Base-by-base conservation (phyloP, 2,888 invertebrate genomes). In the Dendrolimus houi region DNA sequence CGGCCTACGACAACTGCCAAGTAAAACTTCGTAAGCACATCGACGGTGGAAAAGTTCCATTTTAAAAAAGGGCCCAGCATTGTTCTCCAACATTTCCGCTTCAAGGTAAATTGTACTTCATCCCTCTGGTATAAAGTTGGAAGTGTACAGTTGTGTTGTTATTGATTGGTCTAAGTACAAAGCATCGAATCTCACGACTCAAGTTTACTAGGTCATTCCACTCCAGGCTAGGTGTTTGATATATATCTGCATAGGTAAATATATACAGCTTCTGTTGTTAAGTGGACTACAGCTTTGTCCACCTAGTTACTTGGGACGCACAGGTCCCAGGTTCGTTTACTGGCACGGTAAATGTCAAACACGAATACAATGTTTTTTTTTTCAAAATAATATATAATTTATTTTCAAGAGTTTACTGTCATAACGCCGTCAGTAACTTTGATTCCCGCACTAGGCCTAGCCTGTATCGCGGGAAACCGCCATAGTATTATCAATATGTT, bases 181-280 rank as follows among this genome's bases (percentile, higher is more conserved):
- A 53, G 40, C 52, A 13, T 56, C 55, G 54, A 52, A 52, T 52
- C 54, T 14, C 42, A 8, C 29, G 42, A 60, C 58, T 63, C 63
- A 62, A 64, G 66, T 64, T 64, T 66, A 66, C 60, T 63, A 60
- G 66, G 64, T 62, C 64, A 60, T 60, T 61, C 56, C 61, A 58
- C 59, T 63, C 59, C 13, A 41, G 14, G 13, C 41, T 40, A 41
- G 40, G 54, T 29, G 54, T 8, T 17, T 54, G 12, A 40, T 54
- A 54, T 54, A 40, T 29, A 29, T 6, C 29, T 29, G 29, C 29
- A 29, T 29, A 29, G 29, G 29, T 29, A 17, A 17, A 17, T 17
- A 29, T 17, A 17, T 29, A 29, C 29, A 29, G 29, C 29, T 6
- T 29, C 29, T 29, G 29, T 29, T 3, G 29, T 29, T 29, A 29